phyloP scores from a whole-genome alignment of 1,140 invertebrate genomes.

The Palaemon carinicauda region DNA sequence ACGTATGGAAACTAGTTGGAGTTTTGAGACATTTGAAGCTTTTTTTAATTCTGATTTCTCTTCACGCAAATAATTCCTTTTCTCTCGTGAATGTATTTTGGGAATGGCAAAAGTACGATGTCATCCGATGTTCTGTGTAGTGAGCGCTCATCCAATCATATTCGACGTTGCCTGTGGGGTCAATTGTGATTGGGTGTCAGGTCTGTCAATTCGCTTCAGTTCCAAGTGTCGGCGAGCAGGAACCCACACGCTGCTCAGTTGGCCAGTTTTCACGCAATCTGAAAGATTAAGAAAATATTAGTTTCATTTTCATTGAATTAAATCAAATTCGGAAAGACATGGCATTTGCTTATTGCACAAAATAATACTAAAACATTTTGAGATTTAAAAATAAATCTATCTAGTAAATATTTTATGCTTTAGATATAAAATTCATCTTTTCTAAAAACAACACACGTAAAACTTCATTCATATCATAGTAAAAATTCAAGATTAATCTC shows the following conservation, averaged over 20 bases:
- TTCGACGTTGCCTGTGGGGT: slow-evolving; percentile 9
- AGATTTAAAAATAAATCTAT: too few species aligned
- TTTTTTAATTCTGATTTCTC: neutral
- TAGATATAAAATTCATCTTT: neutral
- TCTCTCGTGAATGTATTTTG: neutral
- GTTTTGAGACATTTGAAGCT: neutral
- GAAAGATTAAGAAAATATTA: neutral
- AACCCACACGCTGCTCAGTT: slow-evolving; percentile 30
- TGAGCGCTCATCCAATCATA: slow-evolving; percentile 45
- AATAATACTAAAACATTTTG: too few species aligned
- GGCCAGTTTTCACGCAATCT: slow-evolving; percentile 34
- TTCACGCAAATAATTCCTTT: slow-evolving; percentile 36
- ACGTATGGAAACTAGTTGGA: neutral
- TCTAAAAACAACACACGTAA: too few species aligned
- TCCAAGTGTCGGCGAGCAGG: slow-evolving; percentile 11
- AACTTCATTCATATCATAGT: too few species aligned
- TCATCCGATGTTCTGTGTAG: slow-evolving; percentile 24
- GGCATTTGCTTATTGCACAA: too few species aligned
- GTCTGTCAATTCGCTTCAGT: neutral
- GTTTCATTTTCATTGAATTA: neutral
- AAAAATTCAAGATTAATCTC: too few species aligned
- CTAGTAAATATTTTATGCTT: too few species aligned
- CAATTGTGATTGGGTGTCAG: neutral
- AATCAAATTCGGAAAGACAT: too few species aligned
- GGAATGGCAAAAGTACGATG: slow-evolving; percentile 27